Evolutionary conservation across 1,140 invertebrate species (phyloP).

Genomic region (Macrobrachium nipponense): DNA sequence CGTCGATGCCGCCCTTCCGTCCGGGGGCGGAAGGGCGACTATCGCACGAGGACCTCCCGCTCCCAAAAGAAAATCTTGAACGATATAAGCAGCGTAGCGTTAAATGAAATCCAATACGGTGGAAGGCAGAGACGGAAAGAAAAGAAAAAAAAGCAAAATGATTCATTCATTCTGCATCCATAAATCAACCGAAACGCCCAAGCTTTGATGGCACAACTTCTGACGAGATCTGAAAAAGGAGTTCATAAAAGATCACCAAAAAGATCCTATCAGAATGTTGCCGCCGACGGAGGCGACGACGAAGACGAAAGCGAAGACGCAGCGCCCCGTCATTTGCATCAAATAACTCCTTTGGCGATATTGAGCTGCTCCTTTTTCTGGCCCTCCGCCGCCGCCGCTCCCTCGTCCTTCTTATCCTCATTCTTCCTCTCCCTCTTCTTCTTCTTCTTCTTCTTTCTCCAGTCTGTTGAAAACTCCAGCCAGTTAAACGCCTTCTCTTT

Average conservation of each 20-base stretch:
- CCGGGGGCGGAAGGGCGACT: slow-evolving; percentile 1
- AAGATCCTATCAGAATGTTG: slow-evolving; percentile 41
- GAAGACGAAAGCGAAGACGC: too few relatives aligned
- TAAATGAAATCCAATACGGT: slow-evolving; percentile 61
- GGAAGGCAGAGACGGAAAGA: slow-evolving; percentile 60
- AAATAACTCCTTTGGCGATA: slow-evolving; percentile 7
- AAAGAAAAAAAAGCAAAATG: slow-evolving; percentile 50
- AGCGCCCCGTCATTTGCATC: slow-evolving; percentile 33
- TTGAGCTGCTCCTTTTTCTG: slow-evolving; percentile 17
- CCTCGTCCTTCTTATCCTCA: neutral
- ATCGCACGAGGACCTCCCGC: neutral
- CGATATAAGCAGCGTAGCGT: slow-evolving; percentile 47
- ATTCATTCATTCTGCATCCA: slow-evolving; percentile 59
- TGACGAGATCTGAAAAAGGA: slow-evolving; percentile 55
- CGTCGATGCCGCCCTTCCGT: neutral
- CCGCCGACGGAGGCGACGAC: neutral
- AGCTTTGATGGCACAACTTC: slow-evolving; percentile 57
- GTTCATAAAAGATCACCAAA: slow-evolving; percentile 48
- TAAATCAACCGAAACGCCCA: slow-evolving; percentile 59
- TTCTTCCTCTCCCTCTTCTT: neutral
- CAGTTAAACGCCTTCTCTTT: neutral
- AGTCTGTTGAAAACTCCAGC: too few relatives aligned
- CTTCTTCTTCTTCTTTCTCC: neutral
- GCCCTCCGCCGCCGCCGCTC: neutral
- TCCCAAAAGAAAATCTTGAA: slow-evolving; percentile 36